Evolutionary conservation across 2,888 invertebrate genomes (phyloP).

Genomic region (Ennomos quercinarius): DNA sequence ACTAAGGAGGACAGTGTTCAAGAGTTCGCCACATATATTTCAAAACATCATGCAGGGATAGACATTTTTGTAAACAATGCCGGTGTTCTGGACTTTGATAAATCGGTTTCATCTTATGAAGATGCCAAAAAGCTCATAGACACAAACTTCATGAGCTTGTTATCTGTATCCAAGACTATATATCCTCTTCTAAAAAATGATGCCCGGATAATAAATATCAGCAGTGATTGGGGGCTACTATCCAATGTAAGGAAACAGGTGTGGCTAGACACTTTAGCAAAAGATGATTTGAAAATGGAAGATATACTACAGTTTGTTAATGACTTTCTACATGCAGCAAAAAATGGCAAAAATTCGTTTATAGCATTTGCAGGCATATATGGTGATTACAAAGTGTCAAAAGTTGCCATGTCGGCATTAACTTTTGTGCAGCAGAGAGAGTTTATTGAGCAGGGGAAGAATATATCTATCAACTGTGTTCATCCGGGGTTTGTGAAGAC

Average conservation of each 20-base stretch:
- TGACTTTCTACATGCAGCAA: constrained; percentile 84
- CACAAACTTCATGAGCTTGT: constrained; percentile 89
- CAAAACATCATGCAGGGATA: constrained; percentile 87
- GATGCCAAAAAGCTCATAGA: constrained; percentile 90
- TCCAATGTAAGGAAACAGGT: constrained; percentile 77
- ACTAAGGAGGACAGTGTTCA: constrained; percentile 86
- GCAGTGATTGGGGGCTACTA: constrained; percentile 85
- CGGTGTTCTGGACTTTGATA: constrained; percentile 88
- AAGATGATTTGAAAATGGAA: constrained; percentile 78
- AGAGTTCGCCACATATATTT: constrained; percentile 85
- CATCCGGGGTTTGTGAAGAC: constrained; percentile 82
- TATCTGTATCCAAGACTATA: constrained; percentile 87
- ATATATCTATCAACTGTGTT: constrained; percentile 79
- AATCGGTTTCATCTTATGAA: constrained; percentile 86
- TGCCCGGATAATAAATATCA: constrained; percentile 91
- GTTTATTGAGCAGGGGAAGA: constrained; percentile 78
- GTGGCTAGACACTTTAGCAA: constrained; percentile 74
- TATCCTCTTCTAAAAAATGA: constrained; percentile 89
- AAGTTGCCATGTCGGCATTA: constrained; percentile 78
- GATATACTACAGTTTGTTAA: constrained; percentile 83
- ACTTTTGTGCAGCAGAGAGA: constrained; percentile 79
- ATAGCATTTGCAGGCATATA: constrained; percentile 76
- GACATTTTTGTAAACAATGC: constrained; percentile 93
- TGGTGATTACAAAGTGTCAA: constrained; percentile 82
- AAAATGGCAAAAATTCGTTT: constrained; percentile 73